Conservation (phyloP, 2,113 vertebrate species). For the Bos taurus region DNA sequence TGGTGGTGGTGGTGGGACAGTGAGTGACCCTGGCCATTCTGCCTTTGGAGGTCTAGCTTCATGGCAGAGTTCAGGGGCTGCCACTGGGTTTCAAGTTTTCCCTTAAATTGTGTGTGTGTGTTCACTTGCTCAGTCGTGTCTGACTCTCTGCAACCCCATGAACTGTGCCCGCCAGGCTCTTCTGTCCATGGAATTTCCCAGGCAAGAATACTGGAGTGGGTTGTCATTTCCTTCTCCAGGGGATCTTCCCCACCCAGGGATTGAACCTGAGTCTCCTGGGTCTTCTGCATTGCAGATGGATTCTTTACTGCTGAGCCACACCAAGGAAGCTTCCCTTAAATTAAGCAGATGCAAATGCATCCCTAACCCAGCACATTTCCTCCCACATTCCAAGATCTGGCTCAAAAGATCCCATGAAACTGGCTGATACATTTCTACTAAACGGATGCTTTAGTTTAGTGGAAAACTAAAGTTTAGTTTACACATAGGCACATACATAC, state of each 20-base stretch:
- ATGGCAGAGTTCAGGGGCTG: background rate
- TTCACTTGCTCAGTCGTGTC: background rate
- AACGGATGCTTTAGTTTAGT: background rate
- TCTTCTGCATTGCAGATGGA: background rate
- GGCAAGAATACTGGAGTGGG: background rate
- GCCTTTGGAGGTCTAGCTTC: background rate
- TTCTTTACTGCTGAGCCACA: background rate
- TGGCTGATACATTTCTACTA: background rate
- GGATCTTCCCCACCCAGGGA: background rate
- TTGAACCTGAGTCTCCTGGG: fast-evolving
- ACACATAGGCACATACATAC: background rate
- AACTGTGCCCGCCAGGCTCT: background rate
- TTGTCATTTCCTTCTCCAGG: background rate
- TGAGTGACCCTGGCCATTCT: background rate
- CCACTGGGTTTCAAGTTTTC: background rate
- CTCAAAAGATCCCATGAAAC: background rate
- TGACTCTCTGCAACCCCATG: background rate
- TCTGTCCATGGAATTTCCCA: background rate
- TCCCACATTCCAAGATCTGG: background rate
- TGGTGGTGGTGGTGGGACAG: no score
- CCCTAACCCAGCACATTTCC: background rate
- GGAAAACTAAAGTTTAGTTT: background rate
- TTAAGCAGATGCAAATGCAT: background rate
- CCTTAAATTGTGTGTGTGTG: background rate
- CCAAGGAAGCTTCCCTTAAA: background rate